Evolutionary conservation across 2,113 vertebrate species (phyloP).

Genomic region (Mus spicilegus): DNA sequence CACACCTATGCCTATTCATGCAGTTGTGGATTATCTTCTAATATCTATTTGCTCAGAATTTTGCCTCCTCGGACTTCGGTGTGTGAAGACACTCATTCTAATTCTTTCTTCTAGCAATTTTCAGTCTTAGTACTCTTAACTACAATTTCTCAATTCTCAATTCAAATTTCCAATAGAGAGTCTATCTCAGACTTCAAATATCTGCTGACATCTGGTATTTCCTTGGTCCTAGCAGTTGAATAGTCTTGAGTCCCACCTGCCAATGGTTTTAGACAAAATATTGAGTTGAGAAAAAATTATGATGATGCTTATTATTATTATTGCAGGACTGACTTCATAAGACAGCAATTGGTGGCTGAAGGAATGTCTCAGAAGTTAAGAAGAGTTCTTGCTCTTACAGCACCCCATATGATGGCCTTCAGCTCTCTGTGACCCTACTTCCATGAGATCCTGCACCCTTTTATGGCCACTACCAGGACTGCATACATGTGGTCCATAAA

Average conservation of each 20-base stretch:
- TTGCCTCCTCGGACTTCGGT: neutral
- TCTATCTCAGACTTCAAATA: neutral
- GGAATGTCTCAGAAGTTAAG: neutral
- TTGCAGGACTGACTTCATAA: neutral
- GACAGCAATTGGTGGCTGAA: neutral
- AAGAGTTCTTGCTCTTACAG: neutral
- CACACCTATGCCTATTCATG: neutral
- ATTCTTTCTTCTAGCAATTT: neutral
- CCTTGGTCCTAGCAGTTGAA: fast-evolving
- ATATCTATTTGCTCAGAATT: neutral
- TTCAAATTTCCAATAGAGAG: neutral
- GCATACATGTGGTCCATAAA: neutral
- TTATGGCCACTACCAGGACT: neutral
- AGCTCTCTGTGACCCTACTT: neutral
- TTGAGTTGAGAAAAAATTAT: neutral
- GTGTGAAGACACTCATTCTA: neutral
- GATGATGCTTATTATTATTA: no score
- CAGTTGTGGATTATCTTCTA: neutral
- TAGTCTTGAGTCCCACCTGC: neutral
- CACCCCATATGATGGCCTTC: neutral
- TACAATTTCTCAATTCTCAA: neutral
- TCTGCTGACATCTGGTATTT: neutral
- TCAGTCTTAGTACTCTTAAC: neutral
- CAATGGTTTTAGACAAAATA: neutral
- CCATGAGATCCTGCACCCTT: neutral